Conservation (phyloP, 2,888 invertebrate genomes). For the Geotrupes spiniger region DNA sequence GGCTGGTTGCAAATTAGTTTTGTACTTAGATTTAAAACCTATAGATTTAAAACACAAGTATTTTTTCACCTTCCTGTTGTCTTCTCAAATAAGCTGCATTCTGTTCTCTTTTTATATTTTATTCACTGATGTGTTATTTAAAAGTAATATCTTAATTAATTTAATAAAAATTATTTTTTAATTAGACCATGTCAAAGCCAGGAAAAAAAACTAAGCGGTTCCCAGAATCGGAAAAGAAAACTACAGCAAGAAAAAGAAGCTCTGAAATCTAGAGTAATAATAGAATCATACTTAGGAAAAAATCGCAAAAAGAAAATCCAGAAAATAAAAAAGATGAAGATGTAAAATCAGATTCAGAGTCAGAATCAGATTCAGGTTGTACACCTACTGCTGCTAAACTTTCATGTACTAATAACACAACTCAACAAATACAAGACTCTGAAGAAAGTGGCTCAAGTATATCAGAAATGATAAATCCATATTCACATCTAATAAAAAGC, state of each 20-base stretch:
- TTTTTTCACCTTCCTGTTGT: no score
- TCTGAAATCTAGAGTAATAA: neutral
- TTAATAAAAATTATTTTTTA: no score
- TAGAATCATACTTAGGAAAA: conserved; percentile 6
- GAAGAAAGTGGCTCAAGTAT: conserved; percentile 5
- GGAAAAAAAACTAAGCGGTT: conserved; percentile 9
- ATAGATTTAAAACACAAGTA: no score
- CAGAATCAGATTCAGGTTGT: conserved; percentile 3
- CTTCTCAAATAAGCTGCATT: no score
- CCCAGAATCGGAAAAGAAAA: conserved; percentile 7
- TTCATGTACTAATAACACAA: neutral
- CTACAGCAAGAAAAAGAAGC: no score
- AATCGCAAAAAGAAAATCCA: conserved; percentile 4
- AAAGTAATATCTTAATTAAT: no score
- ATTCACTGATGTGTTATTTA: no score
- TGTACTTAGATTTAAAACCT: no score
- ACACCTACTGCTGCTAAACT: conserved; percentile 7
- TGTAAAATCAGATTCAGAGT: conserved; percentile 7
- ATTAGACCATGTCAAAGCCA: conserved; percentile 3
- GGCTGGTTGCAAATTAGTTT: no score
- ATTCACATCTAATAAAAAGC: conserved; percentile 13
- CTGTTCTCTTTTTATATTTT: no score
- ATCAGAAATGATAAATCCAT: conserved; percentile 7
- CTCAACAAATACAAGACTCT: conserved; percentile 10
- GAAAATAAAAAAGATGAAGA: conserved; percentile 2